These are phyloP conservation scores for Brenthis ino DNA, from an alignment of 2,888 invertebrate species.

Conservation along the genomic window DNA sequence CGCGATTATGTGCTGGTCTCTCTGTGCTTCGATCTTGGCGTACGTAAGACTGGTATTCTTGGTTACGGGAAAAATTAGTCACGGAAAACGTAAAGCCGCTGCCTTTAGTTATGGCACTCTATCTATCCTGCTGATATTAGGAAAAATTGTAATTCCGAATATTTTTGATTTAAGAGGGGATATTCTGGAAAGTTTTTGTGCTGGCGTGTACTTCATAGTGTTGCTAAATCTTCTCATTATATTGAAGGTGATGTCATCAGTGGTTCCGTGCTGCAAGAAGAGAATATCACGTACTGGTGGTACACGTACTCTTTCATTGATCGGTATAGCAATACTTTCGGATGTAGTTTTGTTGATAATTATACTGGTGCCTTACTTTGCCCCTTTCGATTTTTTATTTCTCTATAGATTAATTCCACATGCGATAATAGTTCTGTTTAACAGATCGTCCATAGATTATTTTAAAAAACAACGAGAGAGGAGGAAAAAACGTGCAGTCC, in stretches of 20 bases:
- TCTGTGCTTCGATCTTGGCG: conserved; percentile 38
- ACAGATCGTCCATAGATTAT: conserved; percentile 38
- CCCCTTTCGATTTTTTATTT: conserved; percentile 1
- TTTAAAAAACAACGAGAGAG: conserved; percentile 32
- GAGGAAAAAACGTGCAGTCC: conserved; percentile 10
- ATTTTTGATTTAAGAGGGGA: conserved; percentile 6
- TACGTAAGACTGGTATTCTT: conserved; percentile 39
- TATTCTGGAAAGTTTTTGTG: no score
- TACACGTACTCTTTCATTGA: conserved; percentile 18
- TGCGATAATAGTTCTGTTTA: conserved; percentile 37
- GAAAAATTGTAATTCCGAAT: conserved; percentile 18
- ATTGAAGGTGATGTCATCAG: conserved; percentile 28
- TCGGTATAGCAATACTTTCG: conserved; percentile 38
- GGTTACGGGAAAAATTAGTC: conserved; percentile 36
- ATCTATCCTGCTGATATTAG: conserved; percentile 17
- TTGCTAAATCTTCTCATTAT: conserved; percentile 32
- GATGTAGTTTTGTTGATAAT: conserved; percentile 28
- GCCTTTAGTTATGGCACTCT: conserved; percentile 30
- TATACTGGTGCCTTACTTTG: not conserved
- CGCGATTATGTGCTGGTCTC: conserved; percentile 36
- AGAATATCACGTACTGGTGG: conserved; percentile 23
- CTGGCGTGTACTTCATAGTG: conserved; percentile 28
- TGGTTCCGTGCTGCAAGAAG: conserved; percentile 29
- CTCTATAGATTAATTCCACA: conserved; percentile 32
- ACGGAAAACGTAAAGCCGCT: conserved; percentile 35